Evolutionary conservation across 2,797 vertebrate species (phyloP).

Genomic region (Premnoplex brunnescens): DNA sequence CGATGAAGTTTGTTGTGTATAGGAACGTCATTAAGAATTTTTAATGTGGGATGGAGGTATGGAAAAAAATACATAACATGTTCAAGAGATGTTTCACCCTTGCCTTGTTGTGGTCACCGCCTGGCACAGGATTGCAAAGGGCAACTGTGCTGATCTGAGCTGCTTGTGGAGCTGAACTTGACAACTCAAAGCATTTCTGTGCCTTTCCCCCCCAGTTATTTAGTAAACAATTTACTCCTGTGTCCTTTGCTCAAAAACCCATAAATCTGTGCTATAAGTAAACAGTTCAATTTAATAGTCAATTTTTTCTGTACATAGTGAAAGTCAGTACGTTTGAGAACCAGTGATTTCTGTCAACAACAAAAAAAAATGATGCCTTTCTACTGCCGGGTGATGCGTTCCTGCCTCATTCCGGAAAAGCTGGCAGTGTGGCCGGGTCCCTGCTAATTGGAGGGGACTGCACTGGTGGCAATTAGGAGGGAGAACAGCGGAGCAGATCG

Average conservation of each 20-base stretch:
- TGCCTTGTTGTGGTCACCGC: rapidly evolving
- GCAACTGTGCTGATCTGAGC: rapidly evolving
- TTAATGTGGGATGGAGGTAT: background rate
- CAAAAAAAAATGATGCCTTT: background rate
- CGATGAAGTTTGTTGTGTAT: background rate
- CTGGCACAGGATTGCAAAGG: background rate
- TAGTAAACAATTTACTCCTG: background rate
- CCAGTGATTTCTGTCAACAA: background rate
- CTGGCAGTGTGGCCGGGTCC: background rate
- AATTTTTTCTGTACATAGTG: background rate
- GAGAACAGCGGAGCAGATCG: conserved; percentile 76
- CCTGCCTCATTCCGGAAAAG: rapidly evolving
- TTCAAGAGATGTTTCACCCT: background rate
- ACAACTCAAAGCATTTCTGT: rapidly evolving
- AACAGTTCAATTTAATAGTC: background rate
- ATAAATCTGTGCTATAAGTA: background rate
- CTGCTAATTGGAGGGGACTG: conserved; percentile 72
- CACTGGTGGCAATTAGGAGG: conserved; percentile 81
- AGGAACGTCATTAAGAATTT: background rate
- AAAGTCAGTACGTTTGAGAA: background rate
- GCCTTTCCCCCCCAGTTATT: background rate
- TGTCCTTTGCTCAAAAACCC: background rate
- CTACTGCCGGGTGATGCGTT: rapidly evolving
- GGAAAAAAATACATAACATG: rapidly evolving
- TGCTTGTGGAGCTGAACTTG: background rate